phyloP scores from a whole-genome alignment of 1,140 invertebrate species.

The Drosophila littoralis region DNA sequence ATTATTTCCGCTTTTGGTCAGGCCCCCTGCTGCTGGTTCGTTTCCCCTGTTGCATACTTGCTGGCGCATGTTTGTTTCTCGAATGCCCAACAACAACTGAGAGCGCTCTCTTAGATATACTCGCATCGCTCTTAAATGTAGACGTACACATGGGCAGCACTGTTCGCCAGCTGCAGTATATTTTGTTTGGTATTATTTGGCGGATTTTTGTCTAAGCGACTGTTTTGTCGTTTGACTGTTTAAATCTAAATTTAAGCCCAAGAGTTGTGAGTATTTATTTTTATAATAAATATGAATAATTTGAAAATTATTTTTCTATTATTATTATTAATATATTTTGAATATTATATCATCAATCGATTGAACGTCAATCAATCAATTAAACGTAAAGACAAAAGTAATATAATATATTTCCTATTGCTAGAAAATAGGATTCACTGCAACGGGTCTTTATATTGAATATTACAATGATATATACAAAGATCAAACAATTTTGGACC shows the following conservation, averaged over 20 bases:
- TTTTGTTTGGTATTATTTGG: slow-evolving; percentile 19
- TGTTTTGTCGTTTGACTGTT: background rate
- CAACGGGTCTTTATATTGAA: too few relatives aligned
- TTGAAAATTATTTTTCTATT: too few relatives aligned
- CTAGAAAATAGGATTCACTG: too few relatives aligned
- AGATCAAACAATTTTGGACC: too few relatives aligned
- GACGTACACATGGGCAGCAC: slow-evolving; percentile 33
- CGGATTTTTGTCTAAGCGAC: background rate
- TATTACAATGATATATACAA: too few relatives aligned
- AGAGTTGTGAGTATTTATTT: too few relatives aligned
- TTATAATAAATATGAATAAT: too few relatives aligned
- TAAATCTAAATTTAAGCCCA: background rate
- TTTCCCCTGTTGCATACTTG: slow-evolving; percentile 30
- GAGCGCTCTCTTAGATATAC: slow-evolving; percentile 26
- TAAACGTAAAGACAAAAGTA: too few relatives aligned
- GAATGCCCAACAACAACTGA: slow-evolving; percentile 14
- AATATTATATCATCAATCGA: too few relatives aligned
- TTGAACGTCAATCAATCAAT: too few relatives aligned
- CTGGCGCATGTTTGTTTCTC: slow-evolving; percentile 41
- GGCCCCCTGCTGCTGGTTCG: slow-evolving; percentile 9
- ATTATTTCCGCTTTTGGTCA: slow-evolving; percentile 19
- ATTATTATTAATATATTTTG: too few relatives aligned
- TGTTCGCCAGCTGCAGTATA: slow-evolving; percentile 2
- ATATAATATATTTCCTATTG: too few relatives aligned
- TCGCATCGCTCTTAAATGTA: slow-evolving; percentile 10